A percentile compares a stretch with the other conserved stretches of the same genome.
These are phyloP conservation scores for Sebastes vulpes DNA, from an alignment of 2,797 vertebrate species.

Conservation along the genomic window DNA sequence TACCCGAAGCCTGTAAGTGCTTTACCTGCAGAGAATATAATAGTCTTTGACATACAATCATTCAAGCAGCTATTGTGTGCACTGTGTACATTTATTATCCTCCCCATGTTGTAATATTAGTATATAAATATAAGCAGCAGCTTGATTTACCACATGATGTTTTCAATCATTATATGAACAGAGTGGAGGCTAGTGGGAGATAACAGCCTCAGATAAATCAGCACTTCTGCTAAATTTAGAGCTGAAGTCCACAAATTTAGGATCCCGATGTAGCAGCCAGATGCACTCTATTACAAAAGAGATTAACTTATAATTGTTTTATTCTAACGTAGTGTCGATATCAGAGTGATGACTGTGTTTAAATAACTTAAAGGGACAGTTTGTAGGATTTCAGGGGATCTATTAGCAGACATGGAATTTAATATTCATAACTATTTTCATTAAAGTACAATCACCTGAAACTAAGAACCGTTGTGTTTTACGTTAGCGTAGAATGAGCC, in stretches of 20 bases:
- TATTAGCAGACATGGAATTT: too few species aligned
- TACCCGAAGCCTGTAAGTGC: neutral
- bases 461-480: too few species aligned
- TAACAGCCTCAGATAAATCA: neutral
- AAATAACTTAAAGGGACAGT: too few species aligned
- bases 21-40: neutral
- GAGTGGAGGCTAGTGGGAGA: neutral
- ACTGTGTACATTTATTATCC: neutral
- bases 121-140: neutral
- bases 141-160: neutral
- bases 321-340: neutral
- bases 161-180: neutral
- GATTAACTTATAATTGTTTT: neutral
- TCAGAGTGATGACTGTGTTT: neutral
- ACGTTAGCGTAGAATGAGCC: too few species aligned
- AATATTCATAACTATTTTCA: too few species aligned
- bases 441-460: too few species aligned
- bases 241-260: too few species aligned
- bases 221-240: too few species aligned
- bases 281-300: too few species aligned
- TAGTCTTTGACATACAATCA: neutral
- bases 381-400: too few species aligned
- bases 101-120: neutral
- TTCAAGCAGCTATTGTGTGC: neutral
- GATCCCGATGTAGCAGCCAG: too few species aligned